A percentile compares a stretch with the other conserved stretches of the same genome.
phyloP scores from a whole-genome alignment of 2,797 vertebrate species.

The Pangasius sanitwongsei region DNA sequence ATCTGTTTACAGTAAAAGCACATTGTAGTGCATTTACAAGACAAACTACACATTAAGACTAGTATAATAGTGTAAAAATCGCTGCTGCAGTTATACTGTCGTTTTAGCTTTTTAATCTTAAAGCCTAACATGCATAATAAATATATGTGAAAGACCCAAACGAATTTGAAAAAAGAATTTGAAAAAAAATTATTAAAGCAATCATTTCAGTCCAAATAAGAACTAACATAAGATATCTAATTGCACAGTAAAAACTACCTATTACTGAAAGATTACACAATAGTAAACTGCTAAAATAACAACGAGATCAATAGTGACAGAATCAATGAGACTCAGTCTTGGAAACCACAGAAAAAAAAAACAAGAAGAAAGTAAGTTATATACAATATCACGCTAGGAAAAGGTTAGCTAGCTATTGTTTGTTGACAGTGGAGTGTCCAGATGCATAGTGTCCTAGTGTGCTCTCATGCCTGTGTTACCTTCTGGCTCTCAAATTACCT shows the following conservation, averaged over 20 bases:
- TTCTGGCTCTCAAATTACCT: not conserved
- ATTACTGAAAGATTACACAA: not conserved
- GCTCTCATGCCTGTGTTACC: not conserved
- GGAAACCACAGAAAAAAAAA: not conserved
- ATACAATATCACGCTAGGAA: not conserved
- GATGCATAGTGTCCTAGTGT: not conserved
- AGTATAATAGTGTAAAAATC: not conserved
- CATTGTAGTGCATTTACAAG: not conserved
- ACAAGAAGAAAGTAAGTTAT: not conserved
- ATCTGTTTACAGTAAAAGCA: not conserved
- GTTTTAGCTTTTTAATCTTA: not conserved
- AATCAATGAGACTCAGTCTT: not conserved
- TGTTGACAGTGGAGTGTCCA: not conserved
- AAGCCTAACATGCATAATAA: not conserved
- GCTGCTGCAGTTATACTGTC: not conserved
- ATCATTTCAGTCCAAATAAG: not conserved
- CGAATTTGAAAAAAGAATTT: not conserved
- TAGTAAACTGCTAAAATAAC: not conserved
- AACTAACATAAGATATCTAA: not conserved
- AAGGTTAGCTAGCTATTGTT: not conserved
- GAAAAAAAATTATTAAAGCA: not conserved
- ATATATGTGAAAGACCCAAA: not conserved
- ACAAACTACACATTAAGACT: not conserved
- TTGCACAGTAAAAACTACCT: not conserved
- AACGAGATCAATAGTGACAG: not conserved